Evolutionary conservation across 2,797 vertebrate species (phyloP).

Genomic region (Micrastur ruficollis): DNA sequence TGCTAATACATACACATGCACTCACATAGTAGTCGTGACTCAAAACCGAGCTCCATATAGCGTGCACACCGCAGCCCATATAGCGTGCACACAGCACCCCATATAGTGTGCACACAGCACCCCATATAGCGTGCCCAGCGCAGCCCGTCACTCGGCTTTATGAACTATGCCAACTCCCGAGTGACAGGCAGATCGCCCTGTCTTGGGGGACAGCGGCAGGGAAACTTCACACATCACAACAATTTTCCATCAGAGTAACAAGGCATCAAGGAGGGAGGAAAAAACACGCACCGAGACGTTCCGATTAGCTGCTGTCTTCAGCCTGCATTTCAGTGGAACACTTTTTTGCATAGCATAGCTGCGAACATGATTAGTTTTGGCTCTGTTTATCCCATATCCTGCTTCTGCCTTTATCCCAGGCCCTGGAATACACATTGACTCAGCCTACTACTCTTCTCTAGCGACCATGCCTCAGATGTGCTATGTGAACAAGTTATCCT

Average conservation of each 20-base stretch:
- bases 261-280: background rate
- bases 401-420: background rate
- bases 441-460: background rate
- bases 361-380: background rate
- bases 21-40: background rate
- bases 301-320: background rate
- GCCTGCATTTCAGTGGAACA: background rate
- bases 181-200: background rate
- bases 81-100: background rate
- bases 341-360: background rate
- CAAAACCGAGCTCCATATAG: background rate
- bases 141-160: background rate
- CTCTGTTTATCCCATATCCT: background rate
- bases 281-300: background rate
- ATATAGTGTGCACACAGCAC: background rate
- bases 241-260: background rate
- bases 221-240: background rate
- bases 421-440: background rate
- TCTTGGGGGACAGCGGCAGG: background rate
- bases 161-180: background rate
- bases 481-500: background rate
- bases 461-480: background rate
- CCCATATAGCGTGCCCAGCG: background rate
- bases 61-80: background rate
- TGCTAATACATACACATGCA: background rate